A percentile compares a stretch with the other conserved stretches of the same genome.
phyloP scores from a whole-genome alignment of 1,140 invertebrate genomes.

The Hyphantria cunea region DNA sequence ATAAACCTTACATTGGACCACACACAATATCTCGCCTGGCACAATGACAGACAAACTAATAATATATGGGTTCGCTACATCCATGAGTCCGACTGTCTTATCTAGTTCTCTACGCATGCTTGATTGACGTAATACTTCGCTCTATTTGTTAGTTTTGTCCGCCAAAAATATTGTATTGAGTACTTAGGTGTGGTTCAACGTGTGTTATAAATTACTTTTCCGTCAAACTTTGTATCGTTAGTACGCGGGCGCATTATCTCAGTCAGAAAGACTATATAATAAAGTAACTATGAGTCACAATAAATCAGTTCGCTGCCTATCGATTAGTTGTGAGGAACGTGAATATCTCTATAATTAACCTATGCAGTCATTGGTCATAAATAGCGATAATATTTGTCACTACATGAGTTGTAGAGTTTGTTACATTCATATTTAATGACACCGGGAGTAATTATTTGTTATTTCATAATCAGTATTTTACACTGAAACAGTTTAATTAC shows the following conservation, averaged over 20 bases:
- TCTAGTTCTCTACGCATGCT: constrained; percentile 55
- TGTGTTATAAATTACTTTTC: neutral
- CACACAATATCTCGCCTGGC: constrained; percentile 73
- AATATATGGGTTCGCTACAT: constrained; percentile 68
- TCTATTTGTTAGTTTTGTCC: constrained; percentile 38
- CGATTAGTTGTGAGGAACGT: constrained; percentile 19
- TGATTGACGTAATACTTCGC: constrained; percentile 56
- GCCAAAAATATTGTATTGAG: constrained; percentile 36
- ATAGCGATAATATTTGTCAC: constrained; percentile 30
- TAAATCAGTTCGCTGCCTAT: constrained; percentile 21
- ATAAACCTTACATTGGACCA: constrained; percentile 78
- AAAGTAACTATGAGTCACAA: constrained; percentile 19
- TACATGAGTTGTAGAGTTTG: constrained; percentile 10
- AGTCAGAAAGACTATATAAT: constrained; percentile 14
- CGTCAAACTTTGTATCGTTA: neutral
- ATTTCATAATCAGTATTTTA: neutral
- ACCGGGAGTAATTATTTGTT: neutral
- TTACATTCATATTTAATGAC: constrained; percentile 4
- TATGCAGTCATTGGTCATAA: constrained; percentile 35
- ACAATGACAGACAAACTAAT: constrained; percentile 71
- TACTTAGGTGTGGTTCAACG: constrained; percentile 19
- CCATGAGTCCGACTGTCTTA: constrained; percentile 56
- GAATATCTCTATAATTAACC: constrained; percentile 30
- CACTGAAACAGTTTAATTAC: neutral
- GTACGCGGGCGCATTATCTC: neutral